Evolutionary conservation across 2,888 invertebrate genomes (phyloP).

Genomic region (Dryomyza anilis): DNA sequence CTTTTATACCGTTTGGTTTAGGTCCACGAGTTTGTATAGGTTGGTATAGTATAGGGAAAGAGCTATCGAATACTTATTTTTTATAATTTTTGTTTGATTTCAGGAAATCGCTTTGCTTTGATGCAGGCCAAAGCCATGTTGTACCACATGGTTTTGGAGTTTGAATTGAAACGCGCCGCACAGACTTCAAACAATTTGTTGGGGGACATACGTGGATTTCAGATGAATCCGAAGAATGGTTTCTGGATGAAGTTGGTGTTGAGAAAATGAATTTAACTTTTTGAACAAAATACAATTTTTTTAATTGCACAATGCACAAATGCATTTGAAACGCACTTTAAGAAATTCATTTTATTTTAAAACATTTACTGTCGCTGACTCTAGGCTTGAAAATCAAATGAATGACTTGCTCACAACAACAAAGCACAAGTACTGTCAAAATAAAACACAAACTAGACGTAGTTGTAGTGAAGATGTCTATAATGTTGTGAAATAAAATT

Average conservation of each 20-base stretch:
- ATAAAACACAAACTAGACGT: no score
- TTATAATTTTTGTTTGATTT: background rate
- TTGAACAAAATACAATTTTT: no score
- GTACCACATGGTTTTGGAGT: conserved; percentile 33
- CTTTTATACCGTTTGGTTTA: conserved; percentile 64
- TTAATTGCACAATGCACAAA: no score
- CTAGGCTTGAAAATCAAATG: no score
- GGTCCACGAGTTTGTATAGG: conserved; percentile 69
- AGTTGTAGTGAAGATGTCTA: no score
- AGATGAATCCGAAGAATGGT: conserved; percentile 44
- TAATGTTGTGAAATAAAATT: no score
- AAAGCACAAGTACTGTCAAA: no score
- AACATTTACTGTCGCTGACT: no score
- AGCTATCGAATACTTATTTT: background rate
- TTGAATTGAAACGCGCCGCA: conserved; percentile 31
- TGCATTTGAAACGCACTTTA: no score
- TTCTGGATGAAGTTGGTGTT: conserved; percentile 49
- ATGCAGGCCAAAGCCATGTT: conserved; percentile 36
- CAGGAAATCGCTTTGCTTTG: conserved; percentile 51
- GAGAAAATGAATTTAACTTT: conserved; percentile 34
- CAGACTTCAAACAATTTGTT: conserved; percentile 41
- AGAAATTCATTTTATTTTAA: no score
- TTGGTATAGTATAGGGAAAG: background rate
- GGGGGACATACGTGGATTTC: conserved; percentile 39
- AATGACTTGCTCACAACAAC: no score